phyloP scores from a whole-genome alignment of 23 tunicate genomes.

The Styela plicata region DNA sequence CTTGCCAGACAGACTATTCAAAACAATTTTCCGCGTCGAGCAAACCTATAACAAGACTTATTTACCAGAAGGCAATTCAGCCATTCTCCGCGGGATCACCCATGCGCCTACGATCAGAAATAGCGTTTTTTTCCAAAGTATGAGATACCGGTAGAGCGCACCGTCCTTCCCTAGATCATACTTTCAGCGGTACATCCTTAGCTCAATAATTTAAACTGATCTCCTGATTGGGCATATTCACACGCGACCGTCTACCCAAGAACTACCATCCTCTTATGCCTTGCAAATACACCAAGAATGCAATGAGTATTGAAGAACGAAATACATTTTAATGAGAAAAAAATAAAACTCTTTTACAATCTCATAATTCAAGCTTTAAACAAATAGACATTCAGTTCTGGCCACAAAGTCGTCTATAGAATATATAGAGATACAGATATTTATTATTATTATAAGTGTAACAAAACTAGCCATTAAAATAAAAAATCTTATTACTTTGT shows the following conservation, averaged over 20 bases:
- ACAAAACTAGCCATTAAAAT: conserved; percentile 28
- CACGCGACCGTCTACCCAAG: conserved; percentile 3
- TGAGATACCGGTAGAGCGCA: too few species aligned
- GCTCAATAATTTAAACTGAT: too few species aligned
- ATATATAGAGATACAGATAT: conserved; percentile 19
- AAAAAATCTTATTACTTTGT: conserved; percentile 24
- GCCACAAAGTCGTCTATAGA: conserved; percentile 30
- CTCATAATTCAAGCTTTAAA: conserved; percentile 43
- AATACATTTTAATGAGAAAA: conserved; percentile 60
- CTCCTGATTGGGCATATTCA: background rate
- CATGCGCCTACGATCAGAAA: too few species aligned
- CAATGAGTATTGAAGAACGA: conserved; percentile 19
- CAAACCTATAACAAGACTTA: too few species aligned
- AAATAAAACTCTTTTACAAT: conserved; percentile 77
- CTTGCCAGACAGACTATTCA: background rate
- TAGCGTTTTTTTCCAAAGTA: too few species aligned
- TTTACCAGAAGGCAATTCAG: too few species aligned
- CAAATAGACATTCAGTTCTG: conserved; percentile 27
- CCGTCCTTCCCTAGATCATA: too few species aligned
- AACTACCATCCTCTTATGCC: background rate
- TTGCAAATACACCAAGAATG: background rate
- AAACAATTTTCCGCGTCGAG: too few species aligned
- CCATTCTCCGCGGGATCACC: too few species aligned
- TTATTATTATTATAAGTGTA: conserved; percentile 5
- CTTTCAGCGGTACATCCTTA: too few species aligned